Conservation (phyloP, 2,888 invertebrate genomes). For the Atethmia centrago region DNA sequence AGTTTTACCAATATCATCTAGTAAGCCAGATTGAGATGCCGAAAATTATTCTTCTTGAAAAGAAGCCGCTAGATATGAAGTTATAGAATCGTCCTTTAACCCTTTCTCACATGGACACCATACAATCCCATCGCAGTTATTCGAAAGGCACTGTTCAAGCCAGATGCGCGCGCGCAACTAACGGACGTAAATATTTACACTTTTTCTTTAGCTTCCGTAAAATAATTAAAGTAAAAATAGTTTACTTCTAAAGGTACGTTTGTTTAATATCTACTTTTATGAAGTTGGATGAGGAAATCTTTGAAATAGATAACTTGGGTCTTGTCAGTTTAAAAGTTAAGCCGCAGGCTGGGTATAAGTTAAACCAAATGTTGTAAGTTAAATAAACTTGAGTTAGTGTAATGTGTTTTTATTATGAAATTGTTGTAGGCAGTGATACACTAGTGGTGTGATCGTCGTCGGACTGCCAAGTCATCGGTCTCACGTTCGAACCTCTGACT, state of each 20-base stretch:
- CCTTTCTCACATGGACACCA: conserved; percentile 48
- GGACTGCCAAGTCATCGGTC: too few species aligned
- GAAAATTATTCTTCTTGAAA: neutral
- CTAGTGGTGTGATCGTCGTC: too few species aligned
- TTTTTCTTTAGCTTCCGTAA: conserved; percentile 81
- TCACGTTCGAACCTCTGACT: too few species aligned
- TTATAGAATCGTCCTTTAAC: neutral
- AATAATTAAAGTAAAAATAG: conserved; percentile 73
- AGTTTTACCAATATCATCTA: neutral
- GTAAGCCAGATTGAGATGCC: neutral
- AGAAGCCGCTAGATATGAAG: neutral
- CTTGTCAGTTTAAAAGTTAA: neutral
- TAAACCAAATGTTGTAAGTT: conserved; percentile 18
- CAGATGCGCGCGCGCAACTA: conserved; percentile 71
- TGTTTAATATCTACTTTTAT: conserved; percentile 59
- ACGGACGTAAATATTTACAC: conserved; percentile 83
- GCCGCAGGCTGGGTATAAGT: neutral
- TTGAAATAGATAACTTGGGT: conserved; percentile 6
- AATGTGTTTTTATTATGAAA: conserved; percentile 35
- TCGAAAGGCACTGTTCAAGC: conserved; percentile 66
- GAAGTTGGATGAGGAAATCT: conserved; percentile 48
- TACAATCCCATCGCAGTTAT: conserved; percentile 61
- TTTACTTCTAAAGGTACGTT: conserved; percentile 65
- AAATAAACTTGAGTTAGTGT: conserved; percentile 41
- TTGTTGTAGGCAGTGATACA: too few species aligned